A percentile compares a stretch with the other conserved stretches of the same genome.
These are phyloP conservation scores for Dipodomys merriami DNA, from an alignment of 2,113 vertebrate species.

Conservation along the genomic window DNA sequence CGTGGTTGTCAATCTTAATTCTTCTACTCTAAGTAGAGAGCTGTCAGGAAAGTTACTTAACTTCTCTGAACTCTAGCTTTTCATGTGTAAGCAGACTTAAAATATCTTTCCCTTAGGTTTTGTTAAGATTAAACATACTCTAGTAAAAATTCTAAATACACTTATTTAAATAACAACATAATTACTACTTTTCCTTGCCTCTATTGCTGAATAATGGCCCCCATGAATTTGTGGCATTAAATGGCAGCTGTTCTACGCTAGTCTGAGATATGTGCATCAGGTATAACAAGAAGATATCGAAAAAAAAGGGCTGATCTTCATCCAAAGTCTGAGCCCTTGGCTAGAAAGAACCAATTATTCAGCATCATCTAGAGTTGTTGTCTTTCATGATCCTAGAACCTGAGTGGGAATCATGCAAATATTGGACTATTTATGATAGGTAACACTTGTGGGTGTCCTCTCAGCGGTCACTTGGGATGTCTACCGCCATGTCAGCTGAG, in stretches of 20 bases:
- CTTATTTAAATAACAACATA: neutral
- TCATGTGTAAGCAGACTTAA: neutral
- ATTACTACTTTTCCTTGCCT: neutral
- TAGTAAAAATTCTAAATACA: neutral
- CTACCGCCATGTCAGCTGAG: fast-evolving
- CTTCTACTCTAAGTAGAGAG: neutral
- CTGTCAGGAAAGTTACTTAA: conserved; percentile 10
- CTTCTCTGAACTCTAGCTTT: neutral
- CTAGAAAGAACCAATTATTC: neutral
- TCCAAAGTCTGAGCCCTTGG: neutral
- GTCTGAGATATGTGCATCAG: neutral
- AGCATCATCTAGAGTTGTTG: neutral
- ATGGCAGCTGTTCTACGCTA: neutral
- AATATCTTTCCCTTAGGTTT: neutral
- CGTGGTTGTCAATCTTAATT: neutral
- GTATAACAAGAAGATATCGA: neutral
- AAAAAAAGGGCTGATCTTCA: neutral
- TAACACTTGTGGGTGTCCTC: fast-evolving
- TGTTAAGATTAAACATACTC: neutral
- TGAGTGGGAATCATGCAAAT: neutral
- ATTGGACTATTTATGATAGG: neutral
- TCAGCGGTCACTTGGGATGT: neutral
- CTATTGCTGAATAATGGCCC: neutral
- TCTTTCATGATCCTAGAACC: neutral
- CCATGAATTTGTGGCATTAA: neutral